Conservation (phyloP, 1,140 invertebrate genomes). For the Panulirus ornatus region DNA sequence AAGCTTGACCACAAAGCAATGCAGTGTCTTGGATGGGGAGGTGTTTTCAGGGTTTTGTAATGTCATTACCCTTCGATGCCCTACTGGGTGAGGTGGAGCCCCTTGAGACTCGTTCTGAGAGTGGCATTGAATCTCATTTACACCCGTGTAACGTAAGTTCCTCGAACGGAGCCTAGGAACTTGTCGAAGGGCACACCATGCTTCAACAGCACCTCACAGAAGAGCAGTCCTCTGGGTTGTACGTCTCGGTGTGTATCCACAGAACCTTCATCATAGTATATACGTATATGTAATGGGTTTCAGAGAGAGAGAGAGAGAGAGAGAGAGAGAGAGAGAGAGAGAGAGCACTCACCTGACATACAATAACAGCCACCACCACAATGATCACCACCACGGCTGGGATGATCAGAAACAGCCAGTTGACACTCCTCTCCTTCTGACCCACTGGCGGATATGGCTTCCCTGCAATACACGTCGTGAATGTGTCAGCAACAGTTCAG, state of each 20-base stretch:
- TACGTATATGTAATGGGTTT: neutral
- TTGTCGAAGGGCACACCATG: neutral
- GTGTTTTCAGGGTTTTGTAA: no score
- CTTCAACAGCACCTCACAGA: neutral
- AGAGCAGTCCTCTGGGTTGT: no score
- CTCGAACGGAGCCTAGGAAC: neutral
- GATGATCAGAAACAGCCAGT: conserved; percentile 66
- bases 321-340: neutral
- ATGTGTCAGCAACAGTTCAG: neutral
- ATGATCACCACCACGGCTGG: conserved; percentile 54
- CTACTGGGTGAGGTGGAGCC: no score
- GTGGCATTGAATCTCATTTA: no score
- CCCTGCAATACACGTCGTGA: neutral
- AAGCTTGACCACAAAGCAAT: no score
- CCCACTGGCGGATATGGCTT: conserved; percentile 29
- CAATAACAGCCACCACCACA: conserved; percentile 42
- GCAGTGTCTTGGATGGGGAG: no score
- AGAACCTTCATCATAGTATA: neutral
- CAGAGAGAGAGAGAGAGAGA: neutral
- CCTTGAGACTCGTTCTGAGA: no score
- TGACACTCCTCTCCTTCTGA: conserved; percentile 47
- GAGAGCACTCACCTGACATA: conserved; percentile 51
- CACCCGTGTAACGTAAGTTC: neutral
- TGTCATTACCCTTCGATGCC: no score
- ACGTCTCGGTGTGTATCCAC: neutral